These are phyloP conservation scores for Pelosia muscerda DNA, from an alignment of 2,888 invertebrate species.

Conservation along the genomic window DNA sequence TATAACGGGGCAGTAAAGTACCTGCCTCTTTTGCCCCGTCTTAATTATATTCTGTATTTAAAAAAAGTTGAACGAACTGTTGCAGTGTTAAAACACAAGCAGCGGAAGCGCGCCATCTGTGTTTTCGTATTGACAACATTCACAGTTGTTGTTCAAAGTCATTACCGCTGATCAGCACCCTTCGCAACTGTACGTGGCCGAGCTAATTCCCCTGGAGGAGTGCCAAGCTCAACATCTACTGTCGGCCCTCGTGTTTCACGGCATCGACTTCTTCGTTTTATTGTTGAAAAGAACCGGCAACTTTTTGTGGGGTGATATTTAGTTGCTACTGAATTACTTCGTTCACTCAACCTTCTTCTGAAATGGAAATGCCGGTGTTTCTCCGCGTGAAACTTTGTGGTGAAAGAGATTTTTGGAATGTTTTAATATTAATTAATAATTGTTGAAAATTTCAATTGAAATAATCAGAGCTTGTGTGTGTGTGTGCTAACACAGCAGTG, in stretches of 20 bases:
- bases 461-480: too few relatives aligned
- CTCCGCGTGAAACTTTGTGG: too few relatives aligned
- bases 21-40: too few relatives aligned
- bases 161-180: conserved; percentile 8
- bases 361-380: neutral
- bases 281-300: conserved; percentile 8
- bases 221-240: conserved; percentile 56
- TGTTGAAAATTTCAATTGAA: too few relatives aligned
- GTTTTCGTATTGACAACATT: conserved; percentile 6
- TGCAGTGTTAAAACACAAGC: neutral
- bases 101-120: conserved; percentile 3
- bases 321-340: neutral
- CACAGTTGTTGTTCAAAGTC: conserved; percentile 12
- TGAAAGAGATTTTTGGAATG: neutral
- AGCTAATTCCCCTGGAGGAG: conserved; percentile 35
- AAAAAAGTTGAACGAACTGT: too few relatives aligned
- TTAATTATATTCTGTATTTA: too few relatives aligned
- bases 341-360: neutral
- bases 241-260: conserved; percentile 37
- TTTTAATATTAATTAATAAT: too few relatives aligned
- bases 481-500: too few relatives aligned
- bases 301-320: conserved; percentile 9
- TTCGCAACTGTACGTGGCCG: conserved; percentile 15
- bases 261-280: conserved; percentile 13
- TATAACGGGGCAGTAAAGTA: too few relatives aligned